Evolutionary conservation across 2,113 vertebrate species (phyloP).

Genomic region (Brachyistius frenatus): DNA sequence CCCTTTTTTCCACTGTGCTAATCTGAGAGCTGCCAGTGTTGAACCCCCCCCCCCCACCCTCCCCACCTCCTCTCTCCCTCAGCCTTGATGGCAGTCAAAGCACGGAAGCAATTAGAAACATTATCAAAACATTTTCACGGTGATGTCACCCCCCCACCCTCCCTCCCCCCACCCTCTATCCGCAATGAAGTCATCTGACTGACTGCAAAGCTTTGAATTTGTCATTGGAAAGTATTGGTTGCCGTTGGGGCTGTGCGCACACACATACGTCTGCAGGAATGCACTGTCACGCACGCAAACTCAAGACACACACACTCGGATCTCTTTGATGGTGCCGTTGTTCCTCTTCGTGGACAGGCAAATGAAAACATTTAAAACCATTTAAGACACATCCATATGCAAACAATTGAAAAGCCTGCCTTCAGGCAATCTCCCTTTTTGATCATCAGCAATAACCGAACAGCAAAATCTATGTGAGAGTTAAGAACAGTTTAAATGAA

Average conservation of each 20-base stretch:
- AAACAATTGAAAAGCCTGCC: constrained; percentile 54
- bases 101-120: constrained; percentile 80
- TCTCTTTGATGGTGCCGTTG: constrained; percentile 37
- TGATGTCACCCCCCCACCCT: constrained; percentile 76
- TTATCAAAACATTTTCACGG: constrained; percentile 73
- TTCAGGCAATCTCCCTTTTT: constrained; percentile 38
- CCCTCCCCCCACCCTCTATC: constrained; percentile 57
- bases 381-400: constrained; percentile 70
- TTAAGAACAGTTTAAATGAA: constrained; percentile 39
- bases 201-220: constrained; percentile 65
- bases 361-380: constrained; percentile 66
- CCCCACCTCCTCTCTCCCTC: not conserved
- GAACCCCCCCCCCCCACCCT: not conserved
- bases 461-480: constrained; percentile 32
- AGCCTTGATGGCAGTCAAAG: constrained; percentile 67
- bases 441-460: constrained; percentile 43
- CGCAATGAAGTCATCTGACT: constrained; percentile 65
- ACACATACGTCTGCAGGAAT: constrained; percentile 35
- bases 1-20: constrained; percentile 48
- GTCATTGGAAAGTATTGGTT: constrained; percentile 35
- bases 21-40: constrained; percentile 63
- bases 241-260: constrained; percentile 5
- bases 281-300: constrained; percentile 3
- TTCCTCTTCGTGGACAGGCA: constrained; percentile 48
- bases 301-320: constrained; percentile 8